These are phyloP conservation scores for Rissa tridactyla DNA, from an alignment of 2,113 vertebrate species.

Conservation along the genomic window DNA sequence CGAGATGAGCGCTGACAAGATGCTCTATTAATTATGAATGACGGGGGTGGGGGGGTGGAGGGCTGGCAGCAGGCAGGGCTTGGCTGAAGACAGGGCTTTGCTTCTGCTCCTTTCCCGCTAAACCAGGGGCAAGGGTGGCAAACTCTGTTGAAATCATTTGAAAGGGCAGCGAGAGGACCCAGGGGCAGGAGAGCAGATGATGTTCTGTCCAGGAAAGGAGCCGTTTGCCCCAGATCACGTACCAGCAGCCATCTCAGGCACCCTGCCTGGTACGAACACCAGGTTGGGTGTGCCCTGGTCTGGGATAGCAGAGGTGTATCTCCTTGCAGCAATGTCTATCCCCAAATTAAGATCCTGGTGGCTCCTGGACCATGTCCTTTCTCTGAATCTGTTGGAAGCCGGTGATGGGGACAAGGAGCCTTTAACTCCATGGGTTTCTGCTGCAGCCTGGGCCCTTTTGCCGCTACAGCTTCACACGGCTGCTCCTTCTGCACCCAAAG, in stretches of 20 bases:
- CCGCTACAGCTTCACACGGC: background rate
- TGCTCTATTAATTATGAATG: background rate
- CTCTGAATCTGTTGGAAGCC: background rate
- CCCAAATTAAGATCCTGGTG: background rate
- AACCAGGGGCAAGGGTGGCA: background rate
- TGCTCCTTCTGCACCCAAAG: background rate
- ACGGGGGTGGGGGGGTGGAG: background rate
- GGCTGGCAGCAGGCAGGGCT: background rate
- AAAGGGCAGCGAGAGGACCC: background rate
- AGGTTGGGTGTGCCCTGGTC: background rate
- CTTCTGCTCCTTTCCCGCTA: background rate
- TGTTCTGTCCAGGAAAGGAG: background rate
- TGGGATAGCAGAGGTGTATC: background rate
- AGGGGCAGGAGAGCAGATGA: background rate
- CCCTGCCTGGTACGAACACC: accelerated
- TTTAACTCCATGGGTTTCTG: background rate
- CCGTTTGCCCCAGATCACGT: accelerated
- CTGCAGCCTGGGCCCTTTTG: background rate
- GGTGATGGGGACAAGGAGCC: background rate
- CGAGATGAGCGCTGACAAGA: background rate
- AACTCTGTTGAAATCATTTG: background rate
- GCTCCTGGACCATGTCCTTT: background rate
- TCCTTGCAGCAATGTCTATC: background rate
- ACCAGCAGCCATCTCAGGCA: background rate
- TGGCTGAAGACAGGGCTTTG: background rate